These are phyloP conservation scores for Cochlearius cochlearius DNA, from an alignment of 2,113 vertebrate genomes.

Conservation along the genomic window DNA sequence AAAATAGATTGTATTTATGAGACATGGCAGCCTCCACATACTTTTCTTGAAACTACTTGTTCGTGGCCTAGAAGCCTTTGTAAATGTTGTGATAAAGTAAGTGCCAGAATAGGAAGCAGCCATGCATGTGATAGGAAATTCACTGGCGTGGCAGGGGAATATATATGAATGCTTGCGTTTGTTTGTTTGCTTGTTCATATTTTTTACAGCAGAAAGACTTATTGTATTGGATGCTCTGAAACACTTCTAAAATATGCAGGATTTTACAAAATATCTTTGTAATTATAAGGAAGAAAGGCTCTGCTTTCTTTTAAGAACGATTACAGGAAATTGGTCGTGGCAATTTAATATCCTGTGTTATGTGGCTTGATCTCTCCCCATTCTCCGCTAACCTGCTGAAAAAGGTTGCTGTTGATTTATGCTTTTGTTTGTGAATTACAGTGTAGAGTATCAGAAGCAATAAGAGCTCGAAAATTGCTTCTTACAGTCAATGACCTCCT, in stretches of 20 bases:
- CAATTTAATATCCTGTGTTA: constrained; percentile 46
- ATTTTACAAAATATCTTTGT: background rate
- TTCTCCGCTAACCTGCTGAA: constrained; percentile 16
- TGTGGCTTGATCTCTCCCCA: constrained; percentile 9
- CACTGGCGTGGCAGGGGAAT: background rate
- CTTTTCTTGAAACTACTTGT: constrained; percentile 3
- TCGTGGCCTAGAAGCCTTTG: background rate
- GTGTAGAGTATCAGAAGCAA: constrained; percentile 34
- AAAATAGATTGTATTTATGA: constrained; percentile 25
- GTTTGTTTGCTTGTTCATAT: constrained; percentile 15
- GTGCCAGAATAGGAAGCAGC: constrained; percentile 21
- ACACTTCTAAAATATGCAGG: background rate
- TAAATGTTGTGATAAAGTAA: constrained; percentile 48
- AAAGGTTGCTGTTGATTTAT: constrained; percentile 57
- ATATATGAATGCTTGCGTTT: background rate
- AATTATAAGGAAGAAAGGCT: background rate
- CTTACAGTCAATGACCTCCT: constrained; percentile 55
- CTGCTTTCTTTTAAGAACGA: constrained; percentile 47
- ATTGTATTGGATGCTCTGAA: background rate
- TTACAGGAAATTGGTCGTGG: constrained; percentile 33
- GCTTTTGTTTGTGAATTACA: constrained; percentile 57
- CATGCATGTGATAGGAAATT: constrained; percentile 58
- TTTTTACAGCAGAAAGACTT: constrained; percentile 12
- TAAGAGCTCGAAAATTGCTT: constrained; percentile 56
- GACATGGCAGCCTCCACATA: background rate